Evolutionary conservation across 2,888 invertebrate species (phyloP).

Genomic region (Polyploca ridens): DNA sequence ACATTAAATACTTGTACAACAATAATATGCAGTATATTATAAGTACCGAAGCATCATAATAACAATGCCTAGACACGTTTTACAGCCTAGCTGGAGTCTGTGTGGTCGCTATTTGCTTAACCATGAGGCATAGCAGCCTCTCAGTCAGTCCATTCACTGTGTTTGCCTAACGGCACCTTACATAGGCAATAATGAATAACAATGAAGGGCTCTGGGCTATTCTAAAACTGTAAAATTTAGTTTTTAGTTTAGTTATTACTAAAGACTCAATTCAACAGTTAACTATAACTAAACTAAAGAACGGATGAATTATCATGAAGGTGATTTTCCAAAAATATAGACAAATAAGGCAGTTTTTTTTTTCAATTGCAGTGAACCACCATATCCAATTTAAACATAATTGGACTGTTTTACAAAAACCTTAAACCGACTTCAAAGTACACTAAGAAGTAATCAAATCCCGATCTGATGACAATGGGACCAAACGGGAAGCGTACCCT

Average conservation of each 20-base stretch:
- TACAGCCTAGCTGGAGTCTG: slow-evolving; percentile 24
- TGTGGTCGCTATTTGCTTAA: slow-evolving; percentile 55
- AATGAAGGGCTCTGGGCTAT: slow-evolving; percentile 6
- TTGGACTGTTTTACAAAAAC: no score
- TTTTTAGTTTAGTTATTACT: neutral
- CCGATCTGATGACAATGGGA: no score
- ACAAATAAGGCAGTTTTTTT: no score
- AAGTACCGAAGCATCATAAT: slow-evolving; percentile 26
- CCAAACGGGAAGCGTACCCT: no score
- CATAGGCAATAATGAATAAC: slow-evolving; percentile 12
- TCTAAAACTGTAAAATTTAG: neutral
- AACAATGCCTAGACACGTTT: slow-evolving; percentile 38
- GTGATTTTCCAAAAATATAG: no score
- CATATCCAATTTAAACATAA: no score
- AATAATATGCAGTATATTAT: slow-evolving; percentile 23
- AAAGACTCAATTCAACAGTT: neutral
- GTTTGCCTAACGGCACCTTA: slow-evolving; percentile 41
- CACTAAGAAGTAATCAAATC: no score
- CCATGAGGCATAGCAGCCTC: slow-evolving; percentile 36
- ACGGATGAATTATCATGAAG: no score
- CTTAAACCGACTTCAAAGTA: no score
- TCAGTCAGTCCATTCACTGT: slow-evolving; percentile 29
- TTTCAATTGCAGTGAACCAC: no score
- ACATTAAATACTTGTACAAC: slow-evolving; percentile 12
- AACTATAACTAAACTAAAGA: no score